These are phyloP conservation scores for Mesorhabditis belari DNA, from an alignment of 2,888 invertebrate species.

Conservation along the genomic window DNA sequence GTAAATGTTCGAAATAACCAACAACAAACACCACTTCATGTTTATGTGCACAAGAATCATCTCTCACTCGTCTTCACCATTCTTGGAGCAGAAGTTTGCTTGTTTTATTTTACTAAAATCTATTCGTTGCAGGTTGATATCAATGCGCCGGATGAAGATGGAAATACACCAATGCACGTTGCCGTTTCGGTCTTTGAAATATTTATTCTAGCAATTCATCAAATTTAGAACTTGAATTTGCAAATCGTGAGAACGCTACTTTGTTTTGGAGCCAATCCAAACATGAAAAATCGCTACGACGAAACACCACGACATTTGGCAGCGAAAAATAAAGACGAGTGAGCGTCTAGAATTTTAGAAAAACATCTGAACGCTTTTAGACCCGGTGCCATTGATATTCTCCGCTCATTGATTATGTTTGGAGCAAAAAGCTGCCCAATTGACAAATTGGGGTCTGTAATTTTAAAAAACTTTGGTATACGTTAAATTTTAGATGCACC, in stretches of 20 bases:
- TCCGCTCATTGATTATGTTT: conserved; percentile 36
- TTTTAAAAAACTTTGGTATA: no score
- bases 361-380: background rate
- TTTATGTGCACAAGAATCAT: conserved; percentile 41
- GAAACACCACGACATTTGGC: conserved; percentile 56
- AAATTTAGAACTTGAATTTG: conserved; percentile 25
- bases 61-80: conserved; percentile 30
- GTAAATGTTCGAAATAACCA: conserved; percentile 53
- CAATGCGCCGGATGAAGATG: conserved; percentile 51
- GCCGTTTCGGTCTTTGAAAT: conserved; percentile 39
- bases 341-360: conserved; percentile 4
- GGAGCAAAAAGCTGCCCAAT: conserved; percentile 36
- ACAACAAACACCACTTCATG: conserved; percentile 55
- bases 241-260: conserved; percentile 54
- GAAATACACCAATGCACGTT: conserved; percentile 55
- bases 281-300: conserved; percentile 51
- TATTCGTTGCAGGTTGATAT: conserved; percentile 46
- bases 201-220: background rate
- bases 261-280: conserved; percentile 57
- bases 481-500: conserved; percentile 38
- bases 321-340: conserved; percentile 42
- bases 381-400: conserved; percentile 10
- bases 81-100: conserved; percentile 10
- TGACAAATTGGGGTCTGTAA: conserved; percentile 1
- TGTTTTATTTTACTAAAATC: background rate